Percentiles rank a stretch among this genome's conserved stretches.
These are phyloP conservation scores for Minunthozetes semirufus DNA, from an alignment of 2,888 invertebrate genomes.

Conservation along the genomic window DNA sequence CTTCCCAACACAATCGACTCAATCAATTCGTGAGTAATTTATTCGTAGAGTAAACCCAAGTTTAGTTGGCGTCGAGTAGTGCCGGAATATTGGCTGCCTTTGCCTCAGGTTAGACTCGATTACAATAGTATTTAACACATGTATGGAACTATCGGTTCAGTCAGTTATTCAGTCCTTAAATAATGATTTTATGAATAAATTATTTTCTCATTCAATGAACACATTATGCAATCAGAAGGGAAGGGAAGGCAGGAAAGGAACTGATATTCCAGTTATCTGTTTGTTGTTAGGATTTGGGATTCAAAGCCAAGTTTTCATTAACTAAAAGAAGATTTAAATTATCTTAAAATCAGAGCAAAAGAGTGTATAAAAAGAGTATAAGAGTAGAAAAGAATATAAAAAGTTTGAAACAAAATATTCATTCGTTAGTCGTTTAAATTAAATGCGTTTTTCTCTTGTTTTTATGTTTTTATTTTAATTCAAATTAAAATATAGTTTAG, in stretches of 20 bases:
- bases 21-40: conserved; percentile 1
- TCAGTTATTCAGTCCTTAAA: neutral
- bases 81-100: neutral
- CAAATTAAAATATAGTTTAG: neutral
- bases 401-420: neutral
- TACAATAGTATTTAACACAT: conserved; percentile 18
- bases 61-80: neutral
- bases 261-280: too few relatives aligned
- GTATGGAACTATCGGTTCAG: neutral
- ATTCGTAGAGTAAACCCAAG: neutral
- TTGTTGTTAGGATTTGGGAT: too few relatives aligned
- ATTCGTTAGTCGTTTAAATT: neutral
- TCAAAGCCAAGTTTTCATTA: too few relatives aligned
- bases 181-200: neutral
- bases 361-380: neutral
- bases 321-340: too few relatives aligned
- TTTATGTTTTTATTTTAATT: neutral
- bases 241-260: too few relatives aligned
- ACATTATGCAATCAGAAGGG: neutral
- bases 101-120: neutral
- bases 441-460: neutral
- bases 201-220: neutral
- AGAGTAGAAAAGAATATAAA: neutral
- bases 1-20: neutral
- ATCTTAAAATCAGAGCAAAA: too few relatives aligned